Evolutionary conservation across 2,797 vertebrate species (phyloP), one percentile per base, ranked within the genome.

Genomic region (Hirundo rustica): DNA sequence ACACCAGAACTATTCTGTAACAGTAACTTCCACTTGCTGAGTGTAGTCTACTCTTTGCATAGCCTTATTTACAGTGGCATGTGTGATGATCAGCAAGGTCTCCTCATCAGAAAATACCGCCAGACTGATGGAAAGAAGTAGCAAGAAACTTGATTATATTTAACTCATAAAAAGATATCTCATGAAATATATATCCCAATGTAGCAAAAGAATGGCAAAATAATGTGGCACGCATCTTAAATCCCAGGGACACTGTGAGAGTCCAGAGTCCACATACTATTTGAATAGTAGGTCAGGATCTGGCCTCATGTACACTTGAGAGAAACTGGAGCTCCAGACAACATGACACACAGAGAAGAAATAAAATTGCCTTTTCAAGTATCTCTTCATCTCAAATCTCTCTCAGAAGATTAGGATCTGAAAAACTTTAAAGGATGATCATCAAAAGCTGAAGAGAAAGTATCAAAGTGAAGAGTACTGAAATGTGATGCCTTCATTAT

Each of bases 381-480:
- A 76, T 48, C 71, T 73, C n/a, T 60, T 86, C 15, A 70, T 42
- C 25, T 45, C 15, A 20, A 76, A 81, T 65, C 7, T 82, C 72
- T 53, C 60, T 79, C 29, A 73, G 53, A 91, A 71, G 55, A 82
- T 53, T 48, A 73, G 64, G 34, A 94, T 79, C 64, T 48, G 42
- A 89, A 92, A 82, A 91, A 62, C 18, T 54, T 92, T 85, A 51
- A 85, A 92, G 53, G 15, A 22, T 42, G 30, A 74, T 87, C 48
- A 82, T 76, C 55, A 89, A 91, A 90, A 83, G 21, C 34, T 16
- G 12, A 65, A 65, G 11, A 42, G 71, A 78, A 80, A 78, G 54
- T 65, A 92, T 78, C 73, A 62, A 88, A 90, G 26, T 47, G 48
- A 22, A 58, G 64, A 89, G 87, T 84, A 89, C 68, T 75, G 89